Evolutionary conservation across 2,797 vertebrate genomes (phyloP).

Genomic region (Cichlasoma orientale): DNA sequence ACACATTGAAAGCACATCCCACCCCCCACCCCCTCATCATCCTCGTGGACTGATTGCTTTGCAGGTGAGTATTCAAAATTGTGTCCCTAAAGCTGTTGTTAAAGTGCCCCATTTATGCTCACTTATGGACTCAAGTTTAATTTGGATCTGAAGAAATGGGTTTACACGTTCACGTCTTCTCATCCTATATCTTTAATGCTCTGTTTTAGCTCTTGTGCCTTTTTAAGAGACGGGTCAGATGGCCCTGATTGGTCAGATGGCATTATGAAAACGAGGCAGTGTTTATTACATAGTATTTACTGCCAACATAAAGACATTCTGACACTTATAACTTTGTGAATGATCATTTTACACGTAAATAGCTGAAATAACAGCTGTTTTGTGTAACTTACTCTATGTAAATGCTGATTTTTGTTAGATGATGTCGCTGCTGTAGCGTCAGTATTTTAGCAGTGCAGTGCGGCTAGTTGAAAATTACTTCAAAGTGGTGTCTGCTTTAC

Average conservation of each 20-base stretch:
- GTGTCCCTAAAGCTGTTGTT: conserved; percentile 17
- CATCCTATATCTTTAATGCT: not conserved
- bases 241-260: not conserved
- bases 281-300: not conserved
- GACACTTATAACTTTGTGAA: not conserved
- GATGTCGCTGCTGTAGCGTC: not conserved
- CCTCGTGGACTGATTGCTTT: conserved; percentile 33
- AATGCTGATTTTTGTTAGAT: not conserved
- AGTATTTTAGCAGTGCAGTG: not conserved
- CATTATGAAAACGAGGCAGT: not conserved
- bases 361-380: not conserved
- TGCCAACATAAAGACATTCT: not conserved
- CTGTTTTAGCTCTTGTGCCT: not conserved
- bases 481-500: not conserved
- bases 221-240: not conserved
- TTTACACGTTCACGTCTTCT: not conserved
- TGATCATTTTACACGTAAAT: not conserved
- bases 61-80: conserved; percentile 25
- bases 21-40: conserved; percentile 2
- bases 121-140: not conserved
- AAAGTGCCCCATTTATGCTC: not conserved
- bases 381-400: not conserved
- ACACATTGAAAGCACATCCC: conserved; percentile 18
- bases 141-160: not conserved
- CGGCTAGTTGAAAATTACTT: not conserved